Base-by-base conservation (phyloP, 2,113 vertebrate species). In the Illadopsis cleaveri region DNA sequence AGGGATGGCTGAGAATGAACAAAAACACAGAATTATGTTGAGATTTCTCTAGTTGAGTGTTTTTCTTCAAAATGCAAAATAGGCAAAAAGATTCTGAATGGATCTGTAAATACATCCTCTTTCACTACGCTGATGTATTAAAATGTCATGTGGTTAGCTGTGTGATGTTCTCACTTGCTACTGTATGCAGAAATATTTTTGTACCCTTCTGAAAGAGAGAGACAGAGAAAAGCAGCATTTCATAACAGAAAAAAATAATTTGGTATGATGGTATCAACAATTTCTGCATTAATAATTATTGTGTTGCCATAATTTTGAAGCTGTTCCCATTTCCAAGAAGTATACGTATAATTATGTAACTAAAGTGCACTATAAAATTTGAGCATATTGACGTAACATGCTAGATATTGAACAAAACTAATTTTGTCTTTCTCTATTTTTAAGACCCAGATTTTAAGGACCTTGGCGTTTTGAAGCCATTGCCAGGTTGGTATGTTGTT, bases 361-460 rank as follows among this genome's bases (percentile, higher is more conserved):
- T 76, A 40, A 38, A 80, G 16, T 27, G 10, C n/a, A 47, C 76
- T 65, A 45, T 54, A 44, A 68, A 82, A 53, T 80, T 77, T 75
- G 66, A 77, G 17, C 40, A 57, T 19, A 44, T 66, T 88, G 50
- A 50, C 19, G 83, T n/a, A 73, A 23, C 19, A 79, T 24, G 9
- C 21, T 68, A 87, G 31, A 82, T 92, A 82, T 8, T 83, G 58
- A 96, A 76, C 37, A 75, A 82, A 72, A 94, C 86, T 98, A 94
- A 98, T 95, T 96, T 86, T 97, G 15, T 97, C 73, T 98, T 97
- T 97, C 79, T 98, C 72, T 79, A 96, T 97, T 98, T 98, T 98
- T 97, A 98, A 99, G 99, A 99, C 99, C 99, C 99, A 42, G 99
- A 99, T 98, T 99, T 99, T 98, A 99, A 99, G 98, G 99, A 99